A percentile compares a stretch with the other conserved stretches of the same genome.
Conservation (phyloP, 2,797 vertebrate species). For the Mergus octosetaceus region DNA sequence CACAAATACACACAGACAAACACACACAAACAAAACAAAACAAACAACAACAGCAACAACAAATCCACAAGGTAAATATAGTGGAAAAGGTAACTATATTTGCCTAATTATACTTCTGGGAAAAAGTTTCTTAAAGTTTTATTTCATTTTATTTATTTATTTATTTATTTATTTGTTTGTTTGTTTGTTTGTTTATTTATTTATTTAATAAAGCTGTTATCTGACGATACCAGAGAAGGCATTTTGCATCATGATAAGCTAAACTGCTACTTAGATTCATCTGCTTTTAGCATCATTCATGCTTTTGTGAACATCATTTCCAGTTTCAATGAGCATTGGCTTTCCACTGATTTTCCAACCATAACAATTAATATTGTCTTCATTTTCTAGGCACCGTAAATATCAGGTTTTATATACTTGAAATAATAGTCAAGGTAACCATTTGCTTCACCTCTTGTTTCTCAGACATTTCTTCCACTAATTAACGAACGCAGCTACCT, state of each 20-base stretch:
- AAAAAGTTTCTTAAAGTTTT: neutral
- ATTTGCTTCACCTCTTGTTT: neutral
- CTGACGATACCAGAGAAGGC: neutral
- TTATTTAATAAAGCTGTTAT: neutral
- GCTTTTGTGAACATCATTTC: neutral
- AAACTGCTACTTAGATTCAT: neutral
- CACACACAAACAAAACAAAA: too few relatives aligned
- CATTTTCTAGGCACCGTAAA: neutral
- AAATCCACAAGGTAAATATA: neutral
- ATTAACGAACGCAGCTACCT: neutral
- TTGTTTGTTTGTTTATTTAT: too few relatives aligned
- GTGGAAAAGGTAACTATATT: neutral
- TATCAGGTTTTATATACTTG: accelerated
- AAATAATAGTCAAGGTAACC: neutral
- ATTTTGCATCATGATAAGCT: neutral
- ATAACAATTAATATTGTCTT: neutral
- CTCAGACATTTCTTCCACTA: neutral
- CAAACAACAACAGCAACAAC: too few relatives aligned
- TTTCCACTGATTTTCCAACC: neutral
- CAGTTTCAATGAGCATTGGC: neutral
- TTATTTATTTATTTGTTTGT: too few relatives aligned
- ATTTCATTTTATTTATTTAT: accelerated
- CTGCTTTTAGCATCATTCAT: accelerated
- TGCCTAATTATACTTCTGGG: neutral
- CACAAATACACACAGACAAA: too few relatives aligned